phyloP scores from a whole-genome alignment of 2,888 invertebrate genomes.

The Rotaria magnacalcarata region DNA sequence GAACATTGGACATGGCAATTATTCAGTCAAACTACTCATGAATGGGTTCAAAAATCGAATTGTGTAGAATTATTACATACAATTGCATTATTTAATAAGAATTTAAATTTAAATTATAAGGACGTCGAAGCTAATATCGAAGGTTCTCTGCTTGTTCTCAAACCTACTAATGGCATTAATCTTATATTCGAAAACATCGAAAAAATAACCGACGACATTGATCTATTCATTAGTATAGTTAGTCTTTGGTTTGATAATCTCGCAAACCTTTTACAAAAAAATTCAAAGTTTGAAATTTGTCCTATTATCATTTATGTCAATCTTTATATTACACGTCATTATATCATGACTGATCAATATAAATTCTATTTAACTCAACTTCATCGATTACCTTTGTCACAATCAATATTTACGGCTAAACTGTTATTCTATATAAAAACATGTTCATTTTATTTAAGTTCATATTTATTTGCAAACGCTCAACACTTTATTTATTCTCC shows the following conservation, averaged over 20 bases:
- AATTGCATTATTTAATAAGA: neutral
- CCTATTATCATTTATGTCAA: neutral
- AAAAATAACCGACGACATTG: neutral
- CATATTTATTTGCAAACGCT: neutral
- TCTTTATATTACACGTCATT: neutral
- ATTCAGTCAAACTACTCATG: neutral
- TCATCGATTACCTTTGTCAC: neutral
- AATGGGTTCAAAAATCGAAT: neutral
- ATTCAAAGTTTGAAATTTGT: neutral
- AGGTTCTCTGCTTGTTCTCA: neutral
- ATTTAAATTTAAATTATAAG: neutral
- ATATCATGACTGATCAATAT: neutral
- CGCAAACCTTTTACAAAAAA: neutral
- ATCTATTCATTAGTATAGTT: neutral
- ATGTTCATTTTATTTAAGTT: neutral
- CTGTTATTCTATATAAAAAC: neutral
- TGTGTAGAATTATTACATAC: neutral
- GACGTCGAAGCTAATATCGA: neutral
- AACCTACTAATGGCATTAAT: neutral
- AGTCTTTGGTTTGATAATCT: constrained; percentile 14
- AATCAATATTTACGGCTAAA: neutral
- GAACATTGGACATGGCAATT: neutral
- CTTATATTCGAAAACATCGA: neutral
- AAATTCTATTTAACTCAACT: neutral
- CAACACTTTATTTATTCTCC: neutral